These are phyloP conservation scores for Sesamia inferens DNA, from an alignment of 2,888 invertebrate genomes.

Conservation along the genomic window DNA sequence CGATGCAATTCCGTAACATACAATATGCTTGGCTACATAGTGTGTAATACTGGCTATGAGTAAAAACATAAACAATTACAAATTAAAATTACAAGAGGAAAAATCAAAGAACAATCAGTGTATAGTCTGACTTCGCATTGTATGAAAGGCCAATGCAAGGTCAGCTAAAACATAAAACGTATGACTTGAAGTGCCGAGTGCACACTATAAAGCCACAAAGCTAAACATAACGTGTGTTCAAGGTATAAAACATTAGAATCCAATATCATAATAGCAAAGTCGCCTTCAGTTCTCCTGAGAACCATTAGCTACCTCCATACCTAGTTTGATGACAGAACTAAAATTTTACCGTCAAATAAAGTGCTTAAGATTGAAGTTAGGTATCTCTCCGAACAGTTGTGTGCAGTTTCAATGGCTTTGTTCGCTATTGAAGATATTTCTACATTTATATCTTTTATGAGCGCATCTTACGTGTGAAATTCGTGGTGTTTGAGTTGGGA, in stretches of 20 bases:
- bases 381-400: constrained; percentile 24
- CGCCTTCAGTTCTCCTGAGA: constrained; percentile 24
- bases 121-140: background rate
- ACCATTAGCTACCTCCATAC: constrained; percentile 28
- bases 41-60: no score
- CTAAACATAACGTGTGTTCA: background rate
- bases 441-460: constrained; percentile 8
- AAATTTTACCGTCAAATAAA: constrained; percentile 55
- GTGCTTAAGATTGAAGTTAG: constrained; percentile 28
- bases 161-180: background rate
- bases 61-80: no score
- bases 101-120: no score
- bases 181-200: background rate
- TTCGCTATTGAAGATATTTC: constrained; percentile 18
- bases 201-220: background rate
- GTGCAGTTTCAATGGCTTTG: constrained; percentile 37
- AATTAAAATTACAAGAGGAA: no score
- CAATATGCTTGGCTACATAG: no score
- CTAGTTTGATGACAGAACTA: constrained; percentile 40
- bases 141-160: background rate
- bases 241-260: constrained; percentile 1
- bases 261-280: constrained; percentile 25
- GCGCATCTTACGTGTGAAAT: constrained; percentile 1
- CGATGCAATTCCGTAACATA: no score
- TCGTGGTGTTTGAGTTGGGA: constrained; percentile 2